phyloP scores from a whole-genome alignment of 2,888 invertebrate species.

The Byasa hedistus region DNA sequence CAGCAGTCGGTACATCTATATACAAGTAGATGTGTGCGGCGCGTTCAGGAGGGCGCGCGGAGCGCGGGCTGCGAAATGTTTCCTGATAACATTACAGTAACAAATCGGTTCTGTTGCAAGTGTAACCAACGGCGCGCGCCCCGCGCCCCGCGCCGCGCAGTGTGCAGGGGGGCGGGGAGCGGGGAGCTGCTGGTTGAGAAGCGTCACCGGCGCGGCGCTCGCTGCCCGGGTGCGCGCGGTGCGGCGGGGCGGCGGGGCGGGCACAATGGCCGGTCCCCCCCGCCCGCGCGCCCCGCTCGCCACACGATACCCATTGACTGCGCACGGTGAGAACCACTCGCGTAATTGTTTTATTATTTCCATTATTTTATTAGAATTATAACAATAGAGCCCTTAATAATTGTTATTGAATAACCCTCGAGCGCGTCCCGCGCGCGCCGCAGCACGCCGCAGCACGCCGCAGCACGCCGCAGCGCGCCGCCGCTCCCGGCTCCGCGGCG shows the following conservation, averaged over 20 bases:
- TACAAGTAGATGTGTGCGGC: no score
- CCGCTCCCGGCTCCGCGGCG: conserved; percentile 7
- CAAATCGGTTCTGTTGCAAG: no score
- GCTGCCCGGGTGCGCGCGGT: not conserved
- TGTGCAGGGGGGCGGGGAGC: not conserved
- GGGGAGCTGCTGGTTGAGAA: no score
- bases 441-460: no score
- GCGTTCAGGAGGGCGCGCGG: no score
- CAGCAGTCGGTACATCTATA: no score
- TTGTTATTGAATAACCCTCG: conserved; percentile 41
- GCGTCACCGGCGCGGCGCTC: no score
- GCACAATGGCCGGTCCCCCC: not conserved
- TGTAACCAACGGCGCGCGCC: no score
- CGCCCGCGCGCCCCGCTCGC: no score
- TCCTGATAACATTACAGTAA: no score
- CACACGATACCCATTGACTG: conserved; percentile 44
- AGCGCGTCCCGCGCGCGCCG: conserved; percentile 28
- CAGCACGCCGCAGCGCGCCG: no score
- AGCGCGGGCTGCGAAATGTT: no score
- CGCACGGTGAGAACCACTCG: conserved; percentile 34
- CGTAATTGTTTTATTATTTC: conserved; percentile 44
- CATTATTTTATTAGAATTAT: conserved; percentile 36
- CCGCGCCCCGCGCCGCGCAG: not conserved
- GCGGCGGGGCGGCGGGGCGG: not conserved
- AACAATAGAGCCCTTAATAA: conserved; percentile 36